phyloP scores from a whole-genome alignment of 2,113 vertebrate species.

The Onychostoma macrolepis region DNA sequence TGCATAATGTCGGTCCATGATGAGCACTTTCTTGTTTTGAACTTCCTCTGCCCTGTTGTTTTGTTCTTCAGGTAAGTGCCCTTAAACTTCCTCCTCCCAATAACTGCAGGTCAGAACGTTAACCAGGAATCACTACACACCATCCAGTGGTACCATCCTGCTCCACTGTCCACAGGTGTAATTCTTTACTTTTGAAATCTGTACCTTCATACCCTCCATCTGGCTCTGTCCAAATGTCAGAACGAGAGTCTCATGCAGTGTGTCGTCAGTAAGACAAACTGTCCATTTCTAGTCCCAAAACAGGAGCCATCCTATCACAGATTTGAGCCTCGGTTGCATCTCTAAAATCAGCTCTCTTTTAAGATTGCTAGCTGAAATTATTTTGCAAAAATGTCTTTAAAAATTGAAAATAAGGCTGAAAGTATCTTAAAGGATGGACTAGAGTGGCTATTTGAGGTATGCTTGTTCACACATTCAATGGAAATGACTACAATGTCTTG shows the following conservation, averaged over 20 bases:
- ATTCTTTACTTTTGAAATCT: background rate
- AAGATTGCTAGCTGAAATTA: background rate
- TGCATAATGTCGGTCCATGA: conserved; percentile 2
- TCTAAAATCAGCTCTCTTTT: background rate
- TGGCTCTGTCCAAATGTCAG: background rate
- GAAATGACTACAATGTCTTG: background rate
- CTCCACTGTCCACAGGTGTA: background rate
- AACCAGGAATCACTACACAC: background rate
- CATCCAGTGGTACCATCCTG: background rate
- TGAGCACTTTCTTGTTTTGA: background rate
- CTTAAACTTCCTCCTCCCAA: background rate
- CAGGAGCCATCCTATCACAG: background rate
- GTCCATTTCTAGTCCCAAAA: background rate
- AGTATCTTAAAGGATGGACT: background rate
- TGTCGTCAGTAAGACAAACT: background rate
- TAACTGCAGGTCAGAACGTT: background rate
- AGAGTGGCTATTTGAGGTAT: background rate
- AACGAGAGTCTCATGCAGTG: background rate
- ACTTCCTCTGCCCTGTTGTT: background rate
- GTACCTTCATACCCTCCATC: background rate
- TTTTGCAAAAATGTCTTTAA: background rate
- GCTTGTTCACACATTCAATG: conserved; percentile 9
- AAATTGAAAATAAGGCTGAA: background rate
- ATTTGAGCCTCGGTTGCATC: background rate
- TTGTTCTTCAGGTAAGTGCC: conserved; percentile 21